Evolutionary conservation across 2,797 vertebrate species (phyloP).

Genomic region (Prunella strophiata): DNA sequence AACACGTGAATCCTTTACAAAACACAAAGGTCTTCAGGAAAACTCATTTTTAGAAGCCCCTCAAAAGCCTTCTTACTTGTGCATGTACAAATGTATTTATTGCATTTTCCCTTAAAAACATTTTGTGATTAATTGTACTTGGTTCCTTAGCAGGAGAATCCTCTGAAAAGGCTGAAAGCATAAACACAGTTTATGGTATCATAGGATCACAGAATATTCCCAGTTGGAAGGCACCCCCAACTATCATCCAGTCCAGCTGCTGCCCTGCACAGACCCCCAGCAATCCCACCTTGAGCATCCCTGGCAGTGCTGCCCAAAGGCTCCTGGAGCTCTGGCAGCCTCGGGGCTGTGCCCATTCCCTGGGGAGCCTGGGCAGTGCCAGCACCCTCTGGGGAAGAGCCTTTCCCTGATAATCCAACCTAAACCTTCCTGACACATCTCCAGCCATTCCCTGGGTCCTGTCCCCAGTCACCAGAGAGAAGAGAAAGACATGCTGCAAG

Average conservation of each 20-base stretch:
- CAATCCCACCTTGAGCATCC: not conserved
- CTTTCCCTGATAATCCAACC: rapidly evolving
- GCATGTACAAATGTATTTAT: not conserved
- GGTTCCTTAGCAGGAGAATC: not conserved
- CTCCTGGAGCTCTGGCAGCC: not conserved
- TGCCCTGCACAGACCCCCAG: not conserved
- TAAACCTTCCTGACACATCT: rapidly evolving
- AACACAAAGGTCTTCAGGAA: not conserved
- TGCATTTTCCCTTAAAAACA: not conserved
- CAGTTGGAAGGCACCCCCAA: rapidly evolving
- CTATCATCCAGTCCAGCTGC: rapidly evolving
- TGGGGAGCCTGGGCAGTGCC: not conserved
- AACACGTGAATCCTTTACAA: not conserved
- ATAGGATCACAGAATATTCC: not conserved
- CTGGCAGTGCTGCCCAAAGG: rapidly evolving
- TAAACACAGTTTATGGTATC: not conserved
- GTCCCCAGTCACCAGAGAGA: not conserved
- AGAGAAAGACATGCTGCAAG: not conserved
- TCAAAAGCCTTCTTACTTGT: not conserved
- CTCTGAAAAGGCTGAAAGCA: not conserved
- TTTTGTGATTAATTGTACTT: not conserved
- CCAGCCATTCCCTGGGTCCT: rapidly evolving
- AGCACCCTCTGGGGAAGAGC: not conserved
- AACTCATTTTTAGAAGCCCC: not conserved
- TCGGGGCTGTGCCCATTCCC: not conserved